Base-by-base conservation (phyloP, 1,140 invertebrate species). In the Penaeus japonicus region DNA sequence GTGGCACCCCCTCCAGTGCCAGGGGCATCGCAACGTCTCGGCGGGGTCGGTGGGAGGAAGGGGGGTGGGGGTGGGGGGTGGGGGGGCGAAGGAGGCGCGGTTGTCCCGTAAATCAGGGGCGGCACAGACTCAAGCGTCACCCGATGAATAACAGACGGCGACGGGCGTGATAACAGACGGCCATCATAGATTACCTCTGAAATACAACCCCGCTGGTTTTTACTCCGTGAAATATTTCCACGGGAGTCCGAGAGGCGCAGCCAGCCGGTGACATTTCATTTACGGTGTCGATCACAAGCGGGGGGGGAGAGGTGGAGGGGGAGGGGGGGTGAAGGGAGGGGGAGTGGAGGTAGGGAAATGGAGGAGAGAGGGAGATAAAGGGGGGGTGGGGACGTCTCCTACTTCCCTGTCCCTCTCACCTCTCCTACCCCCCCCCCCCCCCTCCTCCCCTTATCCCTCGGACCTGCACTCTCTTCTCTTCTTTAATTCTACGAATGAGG, bases 121-220 rank as follows among this genome's bases (percentile, higher is more conserved):
- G 30, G 30, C 35, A 35, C 81, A 59, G 18, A 55, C 27, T 22
- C 30, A 17, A 47, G 35, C 81, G 57, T 32, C 55, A 18, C 59
- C 15, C 55, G 81, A 83, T 83, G 81, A 83, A 83, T 83, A 83
- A 83, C 81, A 83, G 81, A 83, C 81, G 55, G 70, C 30, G 81
- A 83, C 32, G 59, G 15, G 47, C 47, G 57, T 83, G 81, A 83
- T 83, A 83, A 83, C 81, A 39, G 30, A 83, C 81, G 81, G 39
- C 81, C 80, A 55, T 83, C 81, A 83, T 83, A 83, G 81, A 83
- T 83, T 83, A 83, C 81, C 81, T 83, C 35, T 62, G 55, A 83
- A 83, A 83, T 83, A 83, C 81, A 62, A 30, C 81, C 24, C 32
- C 47, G n/a, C 18, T 54, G 30, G 32, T 78, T 78, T 35, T 53